phyloP scores from a whole-genome alignment of 2,797 vertebrate species.

The Chelon auratus region DNA sequence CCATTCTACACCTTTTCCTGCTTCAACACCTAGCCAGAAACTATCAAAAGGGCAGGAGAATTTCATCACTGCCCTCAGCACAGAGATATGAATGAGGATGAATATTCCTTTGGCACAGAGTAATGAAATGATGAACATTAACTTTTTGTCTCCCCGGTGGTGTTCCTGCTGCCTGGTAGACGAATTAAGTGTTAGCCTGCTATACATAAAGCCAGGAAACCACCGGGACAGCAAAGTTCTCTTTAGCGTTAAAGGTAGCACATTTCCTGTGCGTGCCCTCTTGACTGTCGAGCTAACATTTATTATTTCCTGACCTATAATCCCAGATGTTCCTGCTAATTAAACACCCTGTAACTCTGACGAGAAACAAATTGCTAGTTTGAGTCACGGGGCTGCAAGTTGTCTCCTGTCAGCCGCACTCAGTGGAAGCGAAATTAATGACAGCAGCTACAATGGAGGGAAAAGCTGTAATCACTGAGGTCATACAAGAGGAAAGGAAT shows the following conservation, averaged over 20 bases:
- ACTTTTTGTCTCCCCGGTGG: conserved; percentile 16
- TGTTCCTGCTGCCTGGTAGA: conserved; percentile 25
- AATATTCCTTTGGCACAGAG: conserved; percentile 31
- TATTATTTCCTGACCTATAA: conserved; percentile 38
- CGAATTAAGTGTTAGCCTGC: conserved; percentile 45
- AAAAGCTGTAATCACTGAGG: conserved; percentile 29
- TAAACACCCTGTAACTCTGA: conserved; percentile 27
- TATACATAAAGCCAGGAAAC: conserved; percentile 11
- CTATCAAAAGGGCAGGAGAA: conserved; percentile 15
- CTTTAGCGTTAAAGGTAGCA: conserved; percentile 20
- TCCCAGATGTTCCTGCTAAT: conserved; percentile 30
- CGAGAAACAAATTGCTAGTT: conserved; percentile 29
- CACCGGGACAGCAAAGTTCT: not conserved
- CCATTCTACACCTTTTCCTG: conserved; percentile 23
- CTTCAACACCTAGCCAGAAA: conserved; percentile 18
- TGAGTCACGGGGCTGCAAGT: conserved; percentile 10
- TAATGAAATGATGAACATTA: conserved; percentile 44
- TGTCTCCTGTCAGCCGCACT: conserved; percentile 18
- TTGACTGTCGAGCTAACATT: conserved; percentile 17
- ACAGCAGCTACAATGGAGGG: conserved; percentile 9
- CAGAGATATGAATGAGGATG: conserved; percentile 10
- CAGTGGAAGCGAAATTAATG: conserved; percentile 26
- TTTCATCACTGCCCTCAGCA: conserved; percentile 6
- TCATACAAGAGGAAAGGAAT: conserved; percentile 18
- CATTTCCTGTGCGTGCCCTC: conserved; percentile 18